Conservation (phyloP, 1,140 invertebrate genomes). For the Diorhabda carinulata region DNA sequence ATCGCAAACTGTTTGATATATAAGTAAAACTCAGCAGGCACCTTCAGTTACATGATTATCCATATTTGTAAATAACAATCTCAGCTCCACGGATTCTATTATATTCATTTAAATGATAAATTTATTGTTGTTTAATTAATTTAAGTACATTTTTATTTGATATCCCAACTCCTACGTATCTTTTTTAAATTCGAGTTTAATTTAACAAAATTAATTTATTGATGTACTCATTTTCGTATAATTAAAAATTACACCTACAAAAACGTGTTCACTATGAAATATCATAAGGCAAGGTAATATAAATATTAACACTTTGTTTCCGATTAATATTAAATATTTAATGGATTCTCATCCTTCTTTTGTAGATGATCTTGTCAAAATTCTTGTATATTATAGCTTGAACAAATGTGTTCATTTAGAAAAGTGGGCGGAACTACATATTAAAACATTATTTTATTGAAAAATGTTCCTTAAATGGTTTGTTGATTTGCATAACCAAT, state of each 20-base stretch:
- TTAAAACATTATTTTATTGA: too few species aligned
- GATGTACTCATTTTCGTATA: background rate
- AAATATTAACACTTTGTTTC: conserved; percentile 1
- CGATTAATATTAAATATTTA: background rate
- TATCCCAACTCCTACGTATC: background rate
- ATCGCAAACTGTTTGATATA: conserved; percentile 2
- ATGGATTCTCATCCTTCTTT: too few species aligned
- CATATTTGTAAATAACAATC: background rate
- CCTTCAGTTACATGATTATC: background rate
- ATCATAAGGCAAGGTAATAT: background rate
- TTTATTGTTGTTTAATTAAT: conserved; percentile 3
- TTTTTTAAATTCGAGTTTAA: too few species aligned
- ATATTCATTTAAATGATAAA: background rate
- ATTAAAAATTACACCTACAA: conserved; percentile 1
- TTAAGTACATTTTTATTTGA: background rate
- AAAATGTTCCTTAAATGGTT: too few species aligned
- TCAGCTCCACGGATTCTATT: background rate
- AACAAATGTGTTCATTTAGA: too few species aligned
- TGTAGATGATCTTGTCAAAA: too few species aligned
- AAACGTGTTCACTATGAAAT: conserved; percentile 3
- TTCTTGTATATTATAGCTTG: too few species aligned
- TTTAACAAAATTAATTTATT: background rate
- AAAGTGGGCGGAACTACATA: too few species aligned
- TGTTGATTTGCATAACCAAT: too few species aligned
- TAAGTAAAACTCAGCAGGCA: background rate